A percentile compares a stretch with the other conserved stretches of the same genome.
Conservation (phyloP, 2,888 invertebrate species). For the Thymelicus sylvestris region DNA sequence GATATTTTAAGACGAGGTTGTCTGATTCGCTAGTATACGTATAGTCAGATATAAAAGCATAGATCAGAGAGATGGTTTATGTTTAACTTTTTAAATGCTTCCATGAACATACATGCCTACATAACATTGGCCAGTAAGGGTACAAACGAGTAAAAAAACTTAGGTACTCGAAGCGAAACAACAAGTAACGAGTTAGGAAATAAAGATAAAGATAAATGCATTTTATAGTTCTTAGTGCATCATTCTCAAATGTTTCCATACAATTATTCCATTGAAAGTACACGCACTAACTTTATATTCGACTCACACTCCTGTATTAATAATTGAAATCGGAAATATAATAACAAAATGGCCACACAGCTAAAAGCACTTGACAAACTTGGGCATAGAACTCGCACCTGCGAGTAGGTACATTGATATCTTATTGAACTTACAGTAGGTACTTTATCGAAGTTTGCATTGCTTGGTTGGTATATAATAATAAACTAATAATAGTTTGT, state of each 20-base stretch:
- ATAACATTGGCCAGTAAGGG: too few species aligned
- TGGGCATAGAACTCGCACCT: constrained; percentile 22
- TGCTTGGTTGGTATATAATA: too few species aligned
- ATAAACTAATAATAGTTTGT: too few species aligned
- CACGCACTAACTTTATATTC: not conserved
- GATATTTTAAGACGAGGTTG: not conserved
- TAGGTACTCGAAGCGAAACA: too few species aligned
- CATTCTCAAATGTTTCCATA: not conserved
- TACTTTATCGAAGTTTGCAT: too few species aligned
- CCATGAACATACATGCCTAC: too few species aligned
- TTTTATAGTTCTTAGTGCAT: not conserved
- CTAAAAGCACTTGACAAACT: constrained; percentile 29
- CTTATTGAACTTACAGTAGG: constrained; percentile 3
- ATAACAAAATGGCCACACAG: constrained; percentile 30
- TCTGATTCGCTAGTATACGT: not conserved
- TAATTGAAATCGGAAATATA: constrained; percentile 30
- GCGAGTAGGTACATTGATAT: constrained; percentile 23
- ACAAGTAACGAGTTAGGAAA: too few species aligned
- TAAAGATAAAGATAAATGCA: too few species aligned
- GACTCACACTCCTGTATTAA: constrained; percentile 12
- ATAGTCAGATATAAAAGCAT: not conserved
- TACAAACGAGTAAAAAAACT: too few species aligned
- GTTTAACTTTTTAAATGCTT: not conserved
- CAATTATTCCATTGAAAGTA: not conserved
- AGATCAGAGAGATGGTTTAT: not conserved